Base-by-base conservation (phyloP, 2,888 invertebrate genomes). In the Agrochola litura region DNA sequence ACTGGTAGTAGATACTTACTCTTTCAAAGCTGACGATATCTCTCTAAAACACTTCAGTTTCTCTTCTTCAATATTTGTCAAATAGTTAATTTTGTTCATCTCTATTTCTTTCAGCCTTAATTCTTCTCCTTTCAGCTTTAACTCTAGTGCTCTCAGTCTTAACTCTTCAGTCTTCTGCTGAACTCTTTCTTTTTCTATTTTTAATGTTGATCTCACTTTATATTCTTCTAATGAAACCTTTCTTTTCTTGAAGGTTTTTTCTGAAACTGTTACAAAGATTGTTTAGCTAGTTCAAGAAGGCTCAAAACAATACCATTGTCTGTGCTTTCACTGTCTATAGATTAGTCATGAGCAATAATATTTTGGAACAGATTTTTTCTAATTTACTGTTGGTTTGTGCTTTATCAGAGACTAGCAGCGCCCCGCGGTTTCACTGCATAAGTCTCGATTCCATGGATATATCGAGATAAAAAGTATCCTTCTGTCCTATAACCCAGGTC, bases 1-100 rank as follows among this genome's bases (percentile, higher is more conserved):
- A 6, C 25, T 58, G 12, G 5, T 30, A 37, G 30, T 37, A 37
- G 37, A 4, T 66, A 41, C 61, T 88, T 80, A 92, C 92, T 92
- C 92, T 89, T 91, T 92, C 61, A 92, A 84, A 66, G 89, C 90
- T 46, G 89, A 68, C 25, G 92, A 90, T 82, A 92, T 92, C 49
- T 92, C 92, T 83, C 83, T 90, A 80, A 92, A 92, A 82, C 91
- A 92, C 64, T 92, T 92, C 0, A 92, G 71, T 83, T 92, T 92
- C 73, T 92, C 92, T 52, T 92, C 92, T 70, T 92, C 92, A 72
- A 92, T 86, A 72, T 85, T 92, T 22, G 92, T 92, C 61, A 92
- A 84, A 80, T 92, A 90, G 52, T 92, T 92, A 9, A 92, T 90
- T 88, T 92, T 92, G 64, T 91, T 91, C 90, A 92, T 92, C 76